Evolutionary conservation across 2,113 vertebrate genomes (phyloP).

Genomic region (Ptyas mucosa): DNA sequence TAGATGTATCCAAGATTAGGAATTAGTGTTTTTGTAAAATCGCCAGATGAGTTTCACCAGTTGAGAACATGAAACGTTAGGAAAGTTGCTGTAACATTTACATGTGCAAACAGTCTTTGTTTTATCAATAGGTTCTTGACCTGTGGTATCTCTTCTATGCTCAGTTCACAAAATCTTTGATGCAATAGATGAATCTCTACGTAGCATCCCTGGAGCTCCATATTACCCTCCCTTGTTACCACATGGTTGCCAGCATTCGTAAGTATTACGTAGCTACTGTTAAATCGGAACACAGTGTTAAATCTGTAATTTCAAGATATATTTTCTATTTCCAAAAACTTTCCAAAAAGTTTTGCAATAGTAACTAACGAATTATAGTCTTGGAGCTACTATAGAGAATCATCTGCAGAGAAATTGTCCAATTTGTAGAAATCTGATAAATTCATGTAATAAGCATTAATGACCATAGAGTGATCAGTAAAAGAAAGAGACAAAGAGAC

Average conservation of each 20-base stretch:
- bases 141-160: conserved; percentile 41
- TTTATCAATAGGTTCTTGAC: conserved; percentile 55
- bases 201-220: conserved; percentile 12
- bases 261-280: conserved; percentile 8
- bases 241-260: neutral
- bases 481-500: neutral
- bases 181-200: neutral
- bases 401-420: conserved; percentile 4
- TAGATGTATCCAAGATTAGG: conserved; percentile 59
- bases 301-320: neutral
- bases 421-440: conserved; percentile 3
- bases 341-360: conserved; percentile 38
- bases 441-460: conserved; percentile 5
- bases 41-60: conserved; percentile 59
- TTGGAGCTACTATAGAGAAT: neutral
- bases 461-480: neutral
- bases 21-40: conserved; percentile 59
- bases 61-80: conserved; percentile 40
- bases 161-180: conserved; percentile 13
- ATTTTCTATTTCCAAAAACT: conserved; percentile 39
- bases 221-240: neutral
- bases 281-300: neutral
- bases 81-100: conserved; percentile 34
- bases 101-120: conserved; percentile 36
- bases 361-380: neutral